Evolutionary conservation across 2,113 vertebrate genomes (phyloP), one percentile per base, ranked within the genome.

Genomic region (Pseudois nayaur): DNA sequence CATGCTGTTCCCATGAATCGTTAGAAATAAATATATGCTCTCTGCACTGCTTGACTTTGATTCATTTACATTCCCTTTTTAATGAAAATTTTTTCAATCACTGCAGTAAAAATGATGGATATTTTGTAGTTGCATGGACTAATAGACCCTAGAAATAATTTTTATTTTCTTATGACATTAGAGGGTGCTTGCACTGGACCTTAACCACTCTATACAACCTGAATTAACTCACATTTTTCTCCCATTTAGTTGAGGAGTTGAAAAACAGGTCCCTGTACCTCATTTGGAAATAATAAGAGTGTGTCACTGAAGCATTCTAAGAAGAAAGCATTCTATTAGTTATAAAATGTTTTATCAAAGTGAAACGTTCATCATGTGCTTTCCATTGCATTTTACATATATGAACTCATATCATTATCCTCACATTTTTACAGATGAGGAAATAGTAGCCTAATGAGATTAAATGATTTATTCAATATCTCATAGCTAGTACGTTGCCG

Each of bases 1-100:
- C 97, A 92, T 96, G 60, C 67, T 82, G 87, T 97, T 94, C 97
- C 87, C 57, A 64, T 85, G 91, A 97, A 78, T 85, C 40, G 5
- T 50, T 97, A 50, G 88, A 95, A 96, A 93, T 84, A 96, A 83
- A 95, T 54, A 48, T 81, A 74, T 94, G 81, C 25, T 81, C 36
- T 83, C 25, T 29, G 67, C 14, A 59, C 78, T 54, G 43, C 27
- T 62, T 33, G 50, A 9, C 21, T 95, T 71, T 93, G 74, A 84
- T 89, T 92, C 96, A 93, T 74, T 89, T 97, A 81, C 29, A 87
- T 92, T 60, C 45, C 31, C 45, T 93, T 87, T 92, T 43, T 59
- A 90, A 89, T 88, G 43, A 96, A 79, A 86, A 92, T 33, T 0
- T 19, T 88, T 89, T 57, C 67, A 88, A 95, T 40, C 27, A 50